A percentile compares a stretch with the other conserved stretches of the same genome.
phyloP scores from a whole-genome alignment of 1,140 invertebrate species.

The Nasonia vitripennis region DNA sequence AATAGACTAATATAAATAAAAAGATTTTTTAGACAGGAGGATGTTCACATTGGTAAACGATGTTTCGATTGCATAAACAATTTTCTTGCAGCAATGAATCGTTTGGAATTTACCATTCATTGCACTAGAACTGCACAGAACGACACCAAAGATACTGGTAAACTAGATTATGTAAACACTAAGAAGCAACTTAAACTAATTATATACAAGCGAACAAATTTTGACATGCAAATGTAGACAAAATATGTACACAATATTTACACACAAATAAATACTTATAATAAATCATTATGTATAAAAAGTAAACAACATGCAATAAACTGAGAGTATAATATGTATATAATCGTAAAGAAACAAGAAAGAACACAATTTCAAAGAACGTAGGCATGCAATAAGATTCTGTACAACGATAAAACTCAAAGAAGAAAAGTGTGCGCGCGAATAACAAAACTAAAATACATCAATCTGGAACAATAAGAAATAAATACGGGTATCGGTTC shows the following conservation, averaged over 20 bases:
- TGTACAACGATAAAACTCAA: neutral
- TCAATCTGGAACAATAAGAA: constrained; percentile 27
- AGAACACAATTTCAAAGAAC: neutral
- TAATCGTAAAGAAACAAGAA: neutral
- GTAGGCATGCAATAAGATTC: neutral
- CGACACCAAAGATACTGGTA: neutral
- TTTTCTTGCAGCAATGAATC: too few species aligned
- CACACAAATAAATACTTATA: neutral
- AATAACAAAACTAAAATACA: constrained; percentile 37
- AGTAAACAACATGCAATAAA: constrained; percentile 5
- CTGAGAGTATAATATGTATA: constrained; percentile 14
- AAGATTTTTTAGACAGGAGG: too few species aligned
- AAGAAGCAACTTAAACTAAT: constrained; percentile 24
- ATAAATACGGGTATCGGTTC: constrained; percentile 36
- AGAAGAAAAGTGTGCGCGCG: constrained; percentile 19
- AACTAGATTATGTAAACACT: neutral
- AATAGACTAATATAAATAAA: neutral
- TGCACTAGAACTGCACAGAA: neutral
- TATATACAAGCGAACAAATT: constrained; percentile 27
- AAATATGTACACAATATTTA: neutral
- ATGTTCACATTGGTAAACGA: too few species aligned
- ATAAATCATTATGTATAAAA: constrained; percentile 12
- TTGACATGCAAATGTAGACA: constrained; percentile 8
- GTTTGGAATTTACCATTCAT: too few species aligned
- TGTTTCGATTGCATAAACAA: too few species aligned